These are phyloP conservation scores for Panthera leo DNA, from an alignment of 2,113 vertebrate species.

Conservation along the genomic window DNA sequence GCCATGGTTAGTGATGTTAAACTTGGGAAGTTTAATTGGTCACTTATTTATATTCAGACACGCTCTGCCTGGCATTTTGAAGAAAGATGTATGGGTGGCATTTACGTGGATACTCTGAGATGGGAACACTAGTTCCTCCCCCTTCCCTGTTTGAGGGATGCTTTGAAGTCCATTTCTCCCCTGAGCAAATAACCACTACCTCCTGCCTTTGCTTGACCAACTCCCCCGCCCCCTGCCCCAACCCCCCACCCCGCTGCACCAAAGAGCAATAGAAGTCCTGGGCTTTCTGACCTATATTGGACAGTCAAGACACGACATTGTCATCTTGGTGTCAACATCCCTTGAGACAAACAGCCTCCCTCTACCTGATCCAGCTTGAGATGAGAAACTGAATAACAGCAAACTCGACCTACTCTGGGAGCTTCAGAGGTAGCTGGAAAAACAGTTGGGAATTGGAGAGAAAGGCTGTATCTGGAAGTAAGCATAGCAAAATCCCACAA, in stretches of 20 bases:
- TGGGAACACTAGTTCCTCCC: not conserved
- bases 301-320: too few relatives aligned
- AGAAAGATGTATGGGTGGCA: not conserved
- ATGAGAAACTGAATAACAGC: not conserved
- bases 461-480: not conserved
- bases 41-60: not conserved
- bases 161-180: not conserved
- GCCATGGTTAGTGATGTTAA: not conserved
- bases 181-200: not conserved
- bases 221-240: fast-evolving
- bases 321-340: not conserved
- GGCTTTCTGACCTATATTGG: not conserved
- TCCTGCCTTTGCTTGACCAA: not conserved
- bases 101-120: not conserved
- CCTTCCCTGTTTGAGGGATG: not conserved
- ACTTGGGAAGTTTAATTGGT: not conserved
- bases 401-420: not conserved
- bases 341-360: not conserved
- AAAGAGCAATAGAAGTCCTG: not conserved
- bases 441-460: not conserved
- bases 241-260: not conserved
- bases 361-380: not conserved
- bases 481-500: not conserved
- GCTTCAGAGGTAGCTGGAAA: not conserved
- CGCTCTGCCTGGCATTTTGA: not conserved